Evolutionary conservation across 2,113 vertebrate species (phyloP).

Genomic region (Felis chaus): DNA sequence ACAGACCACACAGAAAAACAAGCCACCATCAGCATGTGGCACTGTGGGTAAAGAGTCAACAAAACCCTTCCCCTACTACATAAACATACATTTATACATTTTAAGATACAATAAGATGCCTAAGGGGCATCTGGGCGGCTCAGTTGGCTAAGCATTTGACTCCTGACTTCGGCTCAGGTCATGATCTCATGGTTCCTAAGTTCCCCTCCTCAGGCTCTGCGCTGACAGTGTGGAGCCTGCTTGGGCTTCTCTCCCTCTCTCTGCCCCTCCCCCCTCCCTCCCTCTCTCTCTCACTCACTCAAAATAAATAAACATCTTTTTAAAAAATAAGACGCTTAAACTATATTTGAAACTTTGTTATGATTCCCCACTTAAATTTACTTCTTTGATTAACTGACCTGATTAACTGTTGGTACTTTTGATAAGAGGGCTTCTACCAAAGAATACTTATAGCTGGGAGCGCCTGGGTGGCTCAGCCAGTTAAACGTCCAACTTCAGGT

Average conservation of each 20-base stretch:
- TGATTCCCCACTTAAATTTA: not conserved
- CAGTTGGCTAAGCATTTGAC: no score
- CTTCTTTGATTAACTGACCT: slow-evolving; percentile 9
- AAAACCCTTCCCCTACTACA: not conserved
- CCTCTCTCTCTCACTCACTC: no score
- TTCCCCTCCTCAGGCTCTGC: no score
- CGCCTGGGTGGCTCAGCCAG: no score
- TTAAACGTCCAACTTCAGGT: no score
- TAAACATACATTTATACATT: not conserved
- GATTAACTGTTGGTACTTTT: slow-evolving; percentile 8
- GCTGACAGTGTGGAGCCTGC: no score
- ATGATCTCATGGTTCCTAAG: no score
- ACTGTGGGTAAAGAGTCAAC: not conserved
- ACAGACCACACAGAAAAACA: not conserved
- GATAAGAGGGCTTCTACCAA: not conserved
- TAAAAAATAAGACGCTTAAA: not conserved
- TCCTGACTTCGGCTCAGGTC: no score
- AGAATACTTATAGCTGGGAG: not conserved
- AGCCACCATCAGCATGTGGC: not conserved
- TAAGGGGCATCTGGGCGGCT: not conserved
- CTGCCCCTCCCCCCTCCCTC: no score
- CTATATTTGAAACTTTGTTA: not conserved
- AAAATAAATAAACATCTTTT: no score
- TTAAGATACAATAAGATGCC: not conserved
- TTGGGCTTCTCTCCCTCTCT: no score